Evolutionary conservation across 1,140 invertebrate genomes (phyloP), one percentile per base, ranked within the genome.

Genomic region (Pseudomyrmex flavicornis): DNA sequence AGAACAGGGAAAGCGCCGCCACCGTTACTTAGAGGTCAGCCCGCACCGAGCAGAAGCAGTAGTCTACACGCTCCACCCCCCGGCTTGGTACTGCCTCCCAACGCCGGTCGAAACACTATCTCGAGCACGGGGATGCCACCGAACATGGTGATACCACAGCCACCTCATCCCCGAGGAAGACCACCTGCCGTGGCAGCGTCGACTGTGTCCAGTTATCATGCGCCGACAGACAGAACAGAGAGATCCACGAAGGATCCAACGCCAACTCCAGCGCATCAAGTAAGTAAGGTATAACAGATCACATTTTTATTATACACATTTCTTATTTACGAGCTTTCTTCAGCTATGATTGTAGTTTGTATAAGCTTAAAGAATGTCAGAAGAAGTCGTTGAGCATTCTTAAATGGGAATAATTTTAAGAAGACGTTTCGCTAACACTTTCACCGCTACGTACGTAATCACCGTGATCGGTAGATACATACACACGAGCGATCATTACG

Each of bases 81-180:
- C 52, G 93, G 95, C 74, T 94, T 95, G 89, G 93, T 95, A 82
- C 87, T 95, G 63, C 95, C 95, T 85, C 95, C 95, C 52, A 95
- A 95, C n/a, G 94, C 95, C n/a, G 93, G 95, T 74, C 90, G 93
- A 68, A 91, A 93, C 82, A 85, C 95, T 76, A 70, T 80, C 50
- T 95, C 92, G 59, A 95, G 93, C 83, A 93, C 95, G 52, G 95
- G 94, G 22, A 94, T 95, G 90, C 94, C 95, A 50, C 93, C 95
- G 9, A 95, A 95, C 85, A 94, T 96, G 90, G 95, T 96, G 15
- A 95, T 96, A 92, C 95, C 95, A 17, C 95, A 96, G 84, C 95
- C 95, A 83, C 95, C 95, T 58, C 94, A 95, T 90, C 94, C 94
- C 9, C 88, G 94, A 61, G 92, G 89, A 26, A 90, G 94, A 89